phyloP scores from a whole-genome alignment of 2,113 vertebrate genomes.

The Pachyramphus minor region DNA sequence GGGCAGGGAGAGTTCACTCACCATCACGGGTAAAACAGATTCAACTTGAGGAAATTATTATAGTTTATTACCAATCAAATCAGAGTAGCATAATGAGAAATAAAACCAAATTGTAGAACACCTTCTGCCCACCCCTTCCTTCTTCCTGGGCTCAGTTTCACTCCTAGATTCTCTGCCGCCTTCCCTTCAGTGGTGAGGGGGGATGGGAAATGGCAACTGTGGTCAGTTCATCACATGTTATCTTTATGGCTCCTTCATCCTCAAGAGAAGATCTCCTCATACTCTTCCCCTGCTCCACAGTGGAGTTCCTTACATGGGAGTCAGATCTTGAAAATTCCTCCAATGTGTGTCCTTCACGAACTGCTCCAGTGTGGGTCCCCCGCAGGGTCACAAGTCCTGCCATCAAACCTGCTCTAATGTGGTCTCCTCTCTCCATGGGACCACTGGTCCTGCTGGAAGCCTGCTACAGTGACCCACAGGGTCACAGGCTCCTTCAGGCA shows the following conservation, averaged over 20 bases:
- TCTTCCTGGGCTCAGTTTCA: not conserved
- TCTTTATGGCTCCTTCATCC: not conserved
- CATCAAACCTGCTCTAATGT: not conserved
- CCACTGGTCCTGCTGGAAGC: not conserved
- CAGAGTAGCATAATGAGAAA: not conserved
- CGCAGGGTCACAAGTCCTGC: not conserved
- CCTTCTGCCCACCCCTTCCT: fast-evolving
- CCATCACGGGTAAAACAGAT: not conserved
- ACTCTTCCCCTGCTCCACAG: not conserved
- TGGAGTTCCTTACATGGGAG: not conserved
- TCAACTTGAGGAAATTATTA: not conserved
- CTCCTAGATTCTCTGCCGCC: not conserved
- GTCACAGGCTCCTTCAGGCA: not conserved
- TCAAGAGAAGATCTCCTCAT: not conserved
- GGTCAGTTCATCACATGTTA: not conserved
- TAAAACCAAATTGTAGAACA: not conserved
- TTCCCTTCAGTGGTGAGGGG: not conserved
- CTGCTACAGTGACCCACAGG: not conserved
- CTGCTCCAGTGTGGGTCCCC: not conserved
- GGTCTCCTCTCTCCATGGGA: not conserved
- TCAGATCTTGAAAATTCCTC: fast-evolving
- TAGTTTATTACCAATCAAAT: not conserved
- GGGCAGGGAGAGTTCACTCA: not conserved
- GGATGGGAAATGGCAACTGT: not conserved
- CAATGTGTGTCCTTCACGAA: not conserved